phyloP scores from a whole-genome alignment of 2,888 invertebrate species.

The Erpobdella octoculata region DNA sequence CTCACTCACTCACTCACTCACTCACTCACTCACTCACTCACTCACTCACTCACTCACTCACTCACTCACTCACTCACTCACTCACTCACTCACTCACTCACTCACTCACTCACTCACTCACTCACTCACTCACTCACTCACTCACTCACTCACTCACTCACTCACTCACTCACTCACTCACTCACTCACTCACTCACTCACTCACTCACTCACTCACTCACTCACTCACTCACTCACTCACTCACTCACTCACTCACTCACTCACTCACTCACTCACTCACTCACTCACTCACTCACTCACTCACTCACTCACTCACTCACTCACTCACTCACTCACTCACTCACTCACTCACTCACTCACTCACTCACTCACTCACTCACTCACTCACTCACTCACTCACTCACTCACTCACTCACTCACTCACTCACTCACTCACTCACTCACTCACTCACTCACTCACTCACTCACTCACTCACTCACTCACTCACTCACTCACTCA shows the following conservation, averaged over 20 bases:
- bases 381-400: neutral
- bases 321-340: conserved; percentile 15
- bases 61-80: conserved; percentile 22
- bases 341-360: neutral
- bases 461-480: conserved; percentile 18
- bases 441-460: neutral
- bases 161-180: conserved; percentile 27
- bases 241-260: conserved; percentile 5
- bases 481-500: conserved; percentile 10
- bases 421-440: neutral
- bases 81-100: conserved; percentile 10
- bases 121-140: conserved; percentile 26
- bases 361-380: neutral
- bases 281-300: conserved; percentile 10
- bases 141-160: conserved; percentile 27
- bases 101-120: conserved; percentile 20
- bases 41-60: conserved; percentile 5
- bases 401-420: neutral
- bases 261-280: conserved; percentile 9
- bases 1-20: conserved; percentile 23
- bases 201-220: neutral
- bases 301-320: conserved; percentile 20
- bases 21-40: conserved; percentile 19
- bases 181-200: conserved; percentile 7
- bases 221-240: neutral